Conservation (phyloP, 2,113 vertebrate genomes). For the Taxidea taxus region DNA sequence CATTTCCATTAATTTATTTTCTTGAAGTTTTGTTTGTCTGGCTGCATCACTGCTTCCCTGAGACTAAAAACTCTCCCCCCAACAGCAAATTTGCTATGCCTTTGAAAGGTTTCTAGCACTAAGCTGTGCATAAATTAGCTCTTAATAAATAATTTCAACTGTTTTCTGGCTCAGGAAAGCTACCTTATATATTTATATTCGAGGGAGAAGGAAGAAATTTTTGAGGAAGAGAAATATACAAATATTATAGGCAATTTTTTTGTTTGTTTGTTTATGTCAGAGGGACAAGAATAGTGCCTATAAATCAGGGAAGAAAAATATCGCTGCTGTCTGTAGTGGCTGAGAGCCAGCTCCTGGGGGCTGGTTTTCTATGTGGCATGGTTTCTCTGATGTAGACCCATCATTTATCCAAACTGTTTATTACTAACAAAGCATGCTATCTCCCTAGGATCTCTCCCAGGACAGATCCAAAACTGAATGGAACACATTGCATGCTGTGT, state of each 20-base stretch:
- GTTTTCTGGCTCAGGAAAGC: neutral
- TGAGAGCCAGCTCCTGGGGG: slow-evolving; percentile 37
- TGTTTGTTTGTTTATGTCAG: neutral
- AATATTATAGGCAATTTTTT: neutral
- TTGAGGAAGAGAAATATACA: slow-evolving; percentile 16
- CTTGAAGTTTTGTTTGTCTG: neutral
- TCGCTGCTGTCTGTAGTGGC: neutral
- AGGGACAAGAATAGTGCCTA: neutral
- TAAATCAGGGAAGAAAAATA: neutral
- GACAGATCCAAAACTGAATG: neutral
- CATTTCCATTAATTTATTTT: neutral
- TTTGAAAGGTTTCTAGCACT: neutral
- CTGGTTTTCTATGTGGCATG: neutral
- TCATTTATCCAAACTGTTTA: slow-evolving; percentile 11
- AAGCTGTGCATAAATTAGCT: neutral
- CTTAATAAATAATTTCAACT: neutral
- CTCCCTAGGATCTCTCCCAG: neutral
- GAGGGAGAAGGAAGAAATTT: neutral
- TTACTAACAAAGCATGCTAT: neutral
- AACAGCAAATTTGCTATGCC: neutral
- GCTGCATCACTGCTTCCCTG: neutral
- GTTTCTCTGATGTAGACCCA: slow-evolving; percentile 7
- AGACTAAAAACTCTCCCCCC: neutral
- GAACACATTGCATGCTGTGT: neutral
- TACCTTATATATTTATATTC: neutral